Percentiles rank a stretch among this genome's conserved stretches.
Evolutionary conservation across 2,888 invertebrate genomes (phyloP).

Genomic region (Catonia carolina): DNA sequence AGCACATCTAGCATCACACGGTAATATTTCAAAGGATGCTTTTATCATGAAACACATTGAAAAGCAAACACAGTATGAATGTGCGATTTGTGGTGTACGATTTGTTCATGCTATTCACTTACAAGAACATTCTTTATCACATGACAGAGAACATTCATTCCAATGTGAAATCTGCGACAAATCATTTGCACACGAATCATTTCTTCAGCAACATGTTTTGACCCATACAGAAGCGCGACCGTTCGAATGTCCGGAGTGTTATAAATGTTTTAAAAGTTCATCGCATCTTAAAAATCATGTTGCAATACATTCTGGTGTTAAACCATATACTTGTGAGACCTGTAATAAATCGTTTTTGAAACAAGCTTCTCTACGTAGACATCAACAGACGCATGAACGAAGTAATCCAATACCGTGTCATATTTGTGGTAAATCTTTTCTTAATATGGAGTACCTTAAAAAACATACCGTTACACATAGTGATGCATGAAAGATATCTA

Average conservation of each 20-base stretch:
- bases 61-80: constrained; percentile 17
- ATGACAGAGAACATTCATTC: constrained; percentile 28
- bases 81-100: constrained; percentile 23
- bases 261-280: constrained; percentile 33
- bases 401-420: constrained; percentile 29
- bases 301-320: constrained; percentile 33
- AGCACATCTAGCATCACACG: constrained; percentile 22
- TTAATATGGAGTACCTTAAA: constrained; percentile 32
- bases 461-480: constrained; percentile 31
- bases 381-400: constrained; percentile 31
- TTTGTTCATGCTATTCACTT: constrained; percentile 30
- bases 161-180: constrained; percentile 34
- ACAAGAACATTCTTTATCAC: constrained; percentile 32
- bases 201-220: constrained; percentile 30
- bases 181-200: constrained; percentile 33
- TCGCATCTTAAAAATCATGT: constrained; percentile 34
- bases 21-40: constrained; percentile 7
- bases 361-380: constrained; percentile 32
- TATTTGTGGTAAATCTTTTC: constrained; percentile 32
- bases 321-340: constrained; percentile 29
- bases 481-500: neutral
- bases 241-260: constrained; percentile 31
- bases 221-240: constrained; percentile 34
- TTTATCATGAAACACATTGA: neutral
- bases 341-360: constrained; percentile 34